These are phyloP conservation scores for Alexandromys fortis DNA, from an alignment of 2,113 vertebrate species.

Conservation along the genomic window DNA sequence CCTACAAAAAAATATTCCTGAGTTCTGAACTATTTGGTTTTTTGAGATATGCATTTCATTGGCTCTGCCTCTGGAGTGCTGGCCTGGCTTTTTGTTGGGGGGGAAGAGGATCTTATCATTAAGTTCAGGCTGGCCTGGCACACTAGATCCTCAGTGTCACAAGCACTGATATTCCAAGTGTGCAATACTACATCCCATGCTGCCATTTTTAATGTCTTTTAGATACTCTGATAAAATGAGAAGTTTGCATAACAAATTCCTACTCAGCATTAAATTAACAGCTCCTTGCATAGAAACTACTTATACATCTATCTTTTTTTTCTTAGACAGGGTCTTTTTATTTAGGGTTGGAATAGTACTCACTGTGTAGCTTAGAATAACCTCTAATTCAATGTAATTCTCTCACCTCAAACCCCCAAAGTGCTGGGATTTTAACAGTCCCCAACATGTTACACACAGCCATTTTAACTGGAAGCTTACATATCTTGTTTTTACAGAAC, in stretches of 20 bases:
- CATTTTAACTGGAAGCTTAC: background rate
- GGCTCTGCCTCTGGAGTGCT: background rate
- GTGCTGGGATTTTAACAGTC: background rate
- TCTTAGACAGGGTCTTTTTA: background rate
- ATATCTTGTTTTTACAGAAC: slow-evolving; percentile 42
- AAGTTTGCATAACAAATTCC: slow-evolving; percentile 33
- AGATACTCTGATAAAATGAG: slow-evolving; percentile 1
- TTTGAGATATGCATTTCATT: background rate
- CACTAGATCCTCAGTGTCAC: background rate
- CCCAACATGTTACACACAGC: background rate
- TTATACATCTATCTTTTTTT: background rate
- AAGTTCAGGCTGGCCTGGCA: background rate
- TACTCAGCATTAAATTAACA: slow-evolving; percentile 19
- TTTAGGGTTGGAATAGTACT: background rate
- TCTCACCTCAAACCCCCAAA: background rate
- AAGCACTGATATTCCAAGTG: background rate
- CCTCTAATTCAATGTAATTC: background rate
- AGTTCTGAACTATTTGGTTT: background rate
- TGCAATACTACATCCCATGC: background rate
- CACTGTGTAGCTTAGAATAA: background rate
- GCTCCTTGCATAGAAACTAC: slow-evolving; percentile 25
- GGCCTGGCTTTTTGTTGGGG: background rate
- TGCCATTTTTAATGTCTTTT: background rate
- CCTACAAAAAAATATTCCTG: background rate
- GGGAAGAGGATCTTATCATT: background rate